Conservation (phyloP, 2,888 invertebrate species). For the Sesamia inferens region DNA sequence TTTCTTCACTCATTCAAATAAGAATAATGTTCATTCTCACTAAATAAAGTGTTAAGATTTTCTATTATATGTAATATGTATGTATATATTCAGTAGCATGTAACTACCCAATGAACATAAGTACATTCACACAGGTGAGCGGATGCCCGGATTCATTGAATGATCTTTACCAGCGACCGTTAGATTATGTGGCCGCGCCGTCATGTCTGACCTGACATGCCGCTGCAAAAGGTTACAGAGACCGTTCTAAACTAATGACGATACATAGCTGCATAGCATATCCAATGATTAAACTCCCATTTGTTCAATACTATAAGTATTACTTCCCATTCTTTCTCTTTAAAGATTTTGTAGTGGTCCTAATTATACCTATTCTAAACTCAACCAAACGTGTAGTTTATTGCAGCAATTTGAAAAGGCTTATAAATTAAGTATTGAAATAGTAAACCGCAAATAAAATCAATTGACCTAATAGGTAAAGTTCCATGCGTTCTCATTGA, state of each 20-base stretch:
- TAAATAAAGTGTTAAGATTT: neutral
- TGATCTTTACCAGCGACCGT: slow-evolving; percentile 67
- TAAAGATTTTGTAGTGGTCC: neutral
- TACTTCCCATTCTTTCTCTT: neutral
- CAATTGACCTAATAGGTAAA: slow-evolving; percentile 41
- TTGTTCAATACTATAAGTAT: neutral
- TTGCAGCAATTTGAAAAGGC: slow-evolving; percentile 27
- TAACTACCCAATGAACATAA: slow-evolving; percentile 16
- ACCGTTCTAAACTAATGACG: slow-evolving; percentile 49
- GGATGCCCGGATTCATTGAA: slow-evolving; percentile 67
- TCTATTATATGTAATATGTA: too few species aligned
- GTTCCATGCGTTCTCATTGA: slow-evolving; percentile 28
- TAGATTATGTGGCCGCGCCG: slow-evolving; percentile 47
- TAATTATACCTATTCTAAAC: neutral
- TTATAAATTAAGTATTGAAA: slow-evolving; percentile 32
- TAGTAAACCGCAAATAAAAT: slow-evolving; percentile 42
- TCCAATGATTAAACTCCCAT: neutral
- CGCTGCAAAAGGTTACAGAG: slow-evolving; percentile 59
- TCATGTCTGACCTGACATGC: slow-evolving; percentile 60
- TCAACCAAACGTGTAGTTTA: neutral
- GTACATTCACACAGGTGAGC: slow-evolving; percentile 54
- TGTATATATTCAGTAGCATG: neutral
- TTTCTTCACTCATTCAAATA: neutral
- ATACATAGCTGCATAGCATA: neutral
- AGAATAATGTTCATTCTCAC: neutral